Conservation (phyloP, 1,140 invertebrate genomes). For the Trissolcus basalis region DNA sequence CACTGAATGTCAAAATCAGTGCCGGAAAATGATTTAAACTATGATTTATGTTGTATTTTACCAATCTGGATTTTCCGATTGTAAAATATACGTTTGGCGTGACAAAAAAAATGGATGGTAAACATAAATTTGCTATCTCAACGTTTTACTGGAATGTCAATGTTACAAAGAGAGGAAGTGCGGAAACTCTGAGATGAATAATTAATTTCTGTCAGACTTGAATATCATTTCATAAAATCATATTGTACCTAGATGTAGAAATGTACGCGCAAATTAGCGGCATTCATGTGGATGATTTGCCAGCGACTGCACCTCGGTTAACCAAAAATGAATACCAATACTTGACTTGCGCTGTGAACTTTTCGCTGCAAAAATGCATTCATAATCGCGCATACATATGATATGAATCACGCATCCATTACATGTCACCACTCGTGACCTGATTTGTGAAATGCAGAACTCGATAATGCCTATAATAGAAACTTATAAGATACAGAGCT, state of each 20-base stretch:
- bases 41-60: too few relatives aligned
- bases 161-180: too few relatives aligned
- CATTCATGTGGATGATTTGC: conserved; percentile 10
- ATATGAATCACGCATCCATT: conserved; percentile 34
- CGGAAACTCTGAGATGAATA: too few relatives aligned
- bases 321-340: conserved; percentile 34
- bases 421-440: conserved; percentile 34
- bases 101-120: too few relatives aligned
- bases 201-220: too few relatives aligned
- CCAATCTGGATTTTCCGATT: too few relatives aligned
- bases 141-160: too few relatives aligned
- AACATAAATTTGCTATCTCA: conserved; percentile 30
- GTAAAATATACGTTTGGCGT: too few relatives aligned
- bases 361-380: conserved; percentile 18
- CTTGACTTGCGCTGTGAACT: conserved; percentile 12
- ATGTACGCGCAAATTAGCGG: conserved; percentile 12
- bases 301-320: conserved; percentile 8
- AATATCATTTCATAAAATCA: too few relatives aligned
- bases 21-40: too few relatives aligned
- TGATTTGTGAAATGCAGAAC: conserved; percentile 23
- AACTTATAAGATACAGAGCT: background rate
- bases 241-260: too few relatives aligned
- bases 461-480: background rate
- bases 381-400: conserved; percentile 15
- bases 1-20: too few relatives aligned